These are phyloP conservation scores for Enteromius anoplus DNA, from an alignment of 2,797 vertebrate genomes.

Conservation along the genomic window DNA sequence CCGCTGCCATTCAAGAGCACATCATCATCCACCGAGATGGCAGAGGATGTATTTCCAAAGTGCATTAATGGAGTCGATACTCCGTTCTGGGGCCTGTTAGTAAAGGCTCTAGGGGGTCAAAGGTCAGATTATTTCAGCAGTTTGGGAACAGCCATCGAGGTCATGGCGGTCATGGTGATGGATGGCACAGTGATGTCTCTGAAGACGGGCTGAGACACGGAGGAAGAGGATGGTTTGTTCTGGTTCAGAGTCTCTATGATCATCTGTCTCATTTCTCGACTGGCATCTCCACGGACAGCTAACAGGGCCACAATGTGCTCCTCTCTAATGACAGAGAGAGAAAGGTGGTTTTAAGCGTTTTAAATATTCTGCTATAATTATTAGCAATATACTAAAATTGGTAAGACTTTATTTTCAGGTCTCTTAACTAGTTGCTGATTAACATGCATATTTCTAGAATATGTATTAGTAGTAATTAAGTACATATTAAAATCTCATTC, in stretches of 20 bases:
- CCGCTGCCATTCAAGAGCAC: background rate
- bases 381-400: too few species aligned
- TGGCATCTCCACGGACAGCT: conserved; percentile 90
- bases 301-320: conserved; percentile 93
- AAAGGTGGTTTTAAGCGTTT: too few species aligned
- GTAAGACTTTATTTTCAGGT: too few species aligned
- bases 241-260: conserved; percentile 95
- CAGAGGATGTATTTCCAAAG: conserved; percentile 26
- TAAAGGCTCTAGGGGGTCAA: background rate
- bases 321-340: conserved; percentile 77
- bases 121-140: conserved; percentile 83
- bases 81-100: background rate
- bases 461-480: too few species aligned
- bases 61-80: conserved; percentile 16
- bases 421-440: too few species aligned
- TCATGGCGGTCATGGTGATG: conserved; percentile 86
- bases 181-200: conserved; percentile 90
- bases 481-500: too few species aligned
- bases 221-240: conserved; percentile 79
- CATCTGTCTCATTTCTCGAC: conserved; percentile 94
- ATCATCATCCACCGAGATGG: background rate
- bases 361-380: too few species aligned
- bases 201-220: conserved; percentile 86
- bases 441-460: too few species aligned
- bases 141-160: conserved; percentile 88